phyloP scores from a whole-genome alignment of 35 echinoderm and acorn worm species.

The Diadema setosum region DNA sequence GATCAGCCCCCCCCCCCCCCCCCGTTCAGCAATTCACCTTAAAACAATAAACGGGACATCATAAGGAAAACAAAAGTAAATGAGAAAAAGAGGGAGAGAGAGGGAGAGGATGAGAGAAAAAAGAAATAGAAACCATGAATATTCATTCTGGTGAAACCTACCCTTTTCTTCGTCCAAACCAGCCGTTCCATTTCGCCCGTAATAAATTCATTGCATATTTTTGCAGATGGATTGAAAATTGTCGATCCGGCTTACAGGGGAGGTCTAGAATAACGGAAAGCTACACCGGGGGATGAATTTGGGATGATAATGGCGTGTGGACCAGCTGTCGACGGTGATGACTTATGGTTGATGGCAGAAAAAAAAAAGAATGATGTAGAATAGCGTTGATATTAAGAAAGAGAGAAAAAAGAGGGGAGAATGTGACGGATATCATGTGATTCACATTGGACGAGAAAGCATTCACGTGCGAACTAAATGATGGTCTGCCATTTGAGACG shows the following conservation, averaged over 20 bases:
- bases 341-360: background rate
- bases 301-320: background rate
- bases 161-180: background rate
- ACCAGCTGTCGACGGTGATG: background rate
- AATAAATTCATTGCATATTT: constrained; percentile 1
- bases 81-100: background rate
- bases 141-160: background rate
- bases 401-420: background rate
- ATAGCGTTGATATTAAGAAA: too few species aligned
- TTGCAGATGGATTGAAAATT: background rate
- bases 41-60: background rate
- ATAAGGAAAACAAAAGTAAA: background rate
- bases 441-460: too few species aligned
- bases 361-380: too few species aligned
- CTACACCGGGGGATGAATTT: background rate
- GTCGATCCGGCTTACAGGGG: background rate
- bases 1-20: too few species aligned
- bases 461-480: too few species aligned
- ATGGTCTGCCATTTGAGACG: too few species aligned
- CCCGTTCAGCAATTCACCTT: too few species aligned
- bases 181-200: background rate
- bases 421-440: too few species aligned
- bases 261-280: background rate
- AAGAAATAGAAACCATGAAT: constrained; percentile 7
- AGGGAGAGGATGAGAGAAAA: background rate